Conservation (phyloP, 2,113 vertebrate genomes). For the Glareola pratincola region DNA sequence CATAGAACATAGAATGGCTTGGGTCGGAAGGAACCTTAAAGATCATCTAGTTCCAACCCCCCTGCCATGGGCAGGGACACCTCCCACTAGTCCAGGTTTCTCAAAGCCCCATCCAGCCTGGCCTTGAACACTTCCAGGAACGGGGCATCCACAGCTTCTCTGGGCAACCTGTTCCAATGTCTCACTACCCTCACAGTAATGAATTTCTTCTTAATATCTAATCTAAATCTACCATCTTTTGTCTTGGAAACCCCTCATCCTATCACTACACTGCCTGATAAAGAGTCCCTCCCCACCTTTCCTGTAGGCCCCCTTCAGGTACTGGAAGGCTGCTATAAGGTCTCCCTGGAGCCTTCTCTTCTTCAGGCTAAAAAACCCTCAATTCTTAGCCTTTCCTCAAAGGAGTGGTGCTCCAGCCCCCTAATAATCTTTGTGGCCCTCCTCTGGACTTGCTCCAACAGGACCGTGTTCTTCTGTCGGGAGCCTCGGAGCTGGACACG, state of each 20-base stretch:
- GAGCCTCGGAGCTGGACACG: rapidly evolving
- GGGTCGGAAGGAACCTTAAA: background rate
- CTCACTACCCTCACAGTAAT: background rate
- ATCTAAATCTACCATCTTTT: background rate
- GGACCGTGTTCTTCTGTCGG: background rate
- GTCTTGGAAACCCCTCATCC: rapidly evolving
- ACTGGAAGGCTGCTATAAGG: background rate
- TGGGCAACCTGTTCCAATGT: background rate
- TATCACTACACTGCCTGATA: background rate
- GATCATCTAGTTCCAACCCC: rapidly evolving
- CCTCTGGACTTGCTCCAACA: rapidly evolving
- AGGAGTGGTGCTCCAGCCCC: background rate
- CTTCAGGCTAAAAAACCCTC: background rate
- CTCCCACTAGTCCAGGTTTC: rapidly evolving
- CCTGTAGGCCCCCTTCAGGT: background rate
- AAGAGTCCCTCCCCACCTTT: background rate
- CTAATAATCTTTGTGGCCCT: background rate
- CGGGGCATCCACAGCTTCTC: rapidly evolving
- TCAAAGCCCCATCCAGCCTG: background rate
- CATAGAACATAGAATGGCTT: background rate
- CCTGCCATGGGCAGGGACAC: rapidly evolving
- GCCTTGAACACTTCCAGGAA: background rate
- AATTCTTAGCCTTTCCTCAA: background rate
- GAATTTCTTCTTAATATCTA: background rate
- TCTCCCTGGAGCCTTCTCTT: background rate